Percentiles rank a stretch among this genome's conserved stretches.
phyloP scores from a whole-genome alignment of 1,140 invertebrate species.

The Bursaphelenchus mucronatus region DNA sequence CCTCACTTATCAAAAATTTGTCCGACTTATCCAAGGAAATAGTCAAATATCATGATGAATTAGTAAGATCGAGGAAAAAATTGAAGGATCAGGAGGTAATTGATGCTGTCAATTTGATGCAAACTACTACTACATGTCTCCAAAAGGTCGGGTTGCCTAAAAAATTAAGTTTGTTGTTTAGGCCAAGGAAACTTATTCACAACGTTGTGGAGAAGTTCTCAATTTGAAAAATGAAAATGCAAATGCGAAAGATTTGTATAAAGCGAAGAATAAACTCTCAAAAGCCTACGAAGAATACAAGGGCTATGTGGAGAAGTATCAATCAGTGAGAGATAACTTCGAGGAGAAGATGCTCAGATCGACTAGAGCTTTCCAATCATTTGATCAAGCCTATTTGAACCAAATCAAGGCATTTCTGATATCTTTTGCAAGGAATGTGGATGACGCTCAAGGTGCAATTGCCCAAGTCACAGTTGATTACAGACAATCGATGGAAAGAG shows the following conservation, averaged over 20 bases:
- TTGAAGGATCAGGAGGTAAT: slow-evolving; percentile 52
- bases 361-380: slow-evolving; percentile 39
- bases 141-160: slow-evolving; percentile 48
- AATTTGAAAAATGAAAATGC: slow-evolving; percentile 44
- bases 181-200: slow-evolving; percentile 58
- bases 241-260: slow-evolving; percentile 48
- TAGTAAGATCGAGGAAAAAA: slow-evolving; percentile 50
- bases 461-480: slow-evolving; percentile 49
- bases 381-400: slow-evolving; percentile 43
- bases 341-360: slow-evolving; percentile 54
- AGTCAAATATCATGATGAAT: slow-evolving; percentile 47
- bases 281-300: slow-evolving; percentile 58
- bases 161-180: slow-evolving; percentile 29
- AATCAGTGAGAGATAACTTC: slow-evolving; percentile 48
- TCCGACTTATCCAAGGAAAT: slow-evolving; percentile 46
- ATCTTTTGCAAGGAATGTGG: slow-evolving; percentile 32
- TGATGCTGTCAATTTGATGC: slow-evolving; percentile 60
- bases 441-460: slow-evolving; percentile 38
- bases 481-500: slow-evolving; percentile 41
- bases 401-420: slow-evolving; percentile 47
- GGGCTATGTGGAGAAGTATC: slow-evolving; percentile 58
- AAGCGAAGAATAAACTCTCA: slow-evolving; percentile 47
- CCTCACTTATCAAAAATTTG: slow-evolving; percentile 49
- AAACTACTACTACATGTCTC: slow-evolving; percentile 60
- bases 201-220: slow-evolving; percentile 48